These are phyloP conservation scores for Tarsius wallacei DNA, from an alignment of 2,797 vertebrate genomes.

Conservation along the genomic window DNA sequence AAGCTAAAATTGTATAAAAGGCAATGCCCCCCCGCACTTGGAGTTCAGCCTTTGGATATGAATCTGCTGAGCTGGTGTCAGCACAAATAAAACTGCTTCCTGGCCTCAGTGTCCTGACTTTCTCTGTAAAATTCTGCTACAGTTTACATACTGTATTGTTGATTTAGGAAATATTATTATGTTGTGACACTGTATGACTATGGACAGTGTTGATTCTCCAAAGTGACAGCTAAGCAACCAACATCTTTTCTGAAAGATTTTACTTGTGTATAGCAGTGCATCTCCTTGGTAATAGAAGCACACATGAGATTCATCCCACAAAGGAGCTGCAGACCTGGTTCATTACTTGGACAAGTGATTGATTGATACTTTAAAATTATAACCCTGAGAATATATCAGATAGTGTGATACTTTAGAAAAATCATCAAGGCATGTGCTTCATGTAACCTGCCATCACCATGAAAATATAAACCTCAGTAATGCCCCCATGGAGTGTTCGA, in stretches of 20 bases:
- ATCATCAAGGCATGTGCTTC: background rate
- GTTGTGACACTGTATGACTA: background rate
- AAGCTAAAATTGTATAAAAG: too few species aligned
- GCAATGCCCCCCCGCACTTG: too few species aligned
- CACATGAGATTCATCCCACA: background rate
- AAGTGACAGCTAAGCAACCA: background rate
- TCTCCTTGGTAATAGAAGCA: background rate
- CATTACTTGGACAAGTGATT: background rate
- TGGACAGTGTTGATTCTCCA: background rate
- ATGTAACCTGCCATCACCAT: background rate
- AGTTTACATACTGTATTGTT: background rate
- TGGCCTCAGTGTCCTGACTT: too few species aligned
- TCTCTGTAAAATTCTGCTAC: too few species aligned
- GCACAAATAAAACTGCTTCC: too few species aligned
- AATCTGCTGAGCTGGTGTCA: too few species aligned
- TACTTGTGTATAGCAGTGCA: background rate
- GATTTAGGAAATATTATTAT: background rate
- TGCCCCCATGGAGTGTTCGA: background rate
- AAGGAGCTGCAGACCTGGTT: background rate
- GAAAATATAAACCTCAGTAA: background rate
- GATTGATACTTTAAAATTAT: background rate
- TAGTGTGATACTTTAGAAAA: slow-evolving; percentile 23
- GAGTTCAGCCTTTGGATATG: too few species aligned
- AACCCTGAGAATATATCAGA: background rate
- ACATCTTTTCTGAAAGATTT: background rate